phyloP scores from a whole-genome alignment of 2,888 invertebrate species.

The Agrochola lychnidis region DNA sequence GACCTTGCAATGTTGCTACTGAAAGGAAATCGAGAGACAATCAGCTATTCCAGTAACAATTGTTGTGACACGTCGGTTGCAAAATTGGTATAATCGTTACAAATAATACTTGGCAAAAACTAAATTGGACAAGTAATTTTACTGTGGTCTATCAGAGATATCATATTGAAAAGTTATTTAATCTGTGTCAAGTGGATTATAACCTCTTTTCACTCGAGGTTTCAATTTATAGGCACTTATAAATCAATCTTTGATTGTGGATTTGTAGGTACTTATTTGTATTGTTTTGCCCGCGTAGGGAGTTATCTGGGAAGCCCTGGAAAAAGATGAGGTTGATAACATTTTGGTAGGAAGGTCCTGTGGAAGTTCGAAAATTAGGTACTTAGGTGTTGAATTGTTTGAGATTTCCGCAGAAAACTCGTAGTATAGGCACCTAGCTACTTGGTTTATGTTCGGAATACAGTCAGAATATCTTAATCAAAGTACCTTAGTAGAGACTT shows the following conservation, averaged over 20 bases:
- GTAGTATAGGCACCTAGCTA: background rate
- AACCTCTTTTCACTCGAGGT: slow-evolving; percentile 55
- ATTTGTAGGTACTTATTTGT: background rate
- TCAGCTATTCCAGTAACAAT: slow-evolving; percentile 68
- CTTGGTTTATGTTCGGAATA: background rate
- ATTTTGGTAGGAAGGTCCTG: background rate
- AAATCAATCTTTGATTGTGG: background rate
- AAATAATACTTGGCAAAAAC: slow-evolving; percentile 53
- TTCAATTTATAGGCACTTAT: slow-evolving; percentile 20
- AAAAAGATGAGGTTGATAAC: background rate
- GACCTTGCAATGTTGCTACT: slow-evolving; percentile 73
- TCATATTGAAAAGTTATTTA: slow-evolving; percentile 62
- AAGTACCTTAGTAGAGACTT: background rate
- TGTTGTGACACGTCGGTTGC: slow-evolving; percentile 78
- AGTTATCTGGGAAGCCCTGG: background rate
- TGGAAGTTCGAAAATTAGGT: background rate
- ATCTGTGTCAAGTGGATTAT: slow-evolving; percentile 67
- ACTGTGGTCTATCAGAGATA: slow-evolving; percentile 56
- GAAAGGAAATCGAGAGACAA: slow-evolving; percentile 83
- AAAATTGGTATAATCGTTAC: slow-evolving; percentile 74
- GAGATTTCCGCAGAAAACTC: background rate
- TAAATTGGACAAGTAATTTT: slow-evolving; percentile 52
- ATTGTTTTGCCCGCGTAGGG: background rate
- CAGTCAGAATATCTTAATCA: background rate
- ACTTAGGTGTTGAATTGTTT: background rate